Percentiles rank a stretch among this genome's conserved stretches.
phyloP scores from a whole-genome alignment of 1,140 invertebrate genomes.

The Camponotus pennsylvanicus region DNA sequence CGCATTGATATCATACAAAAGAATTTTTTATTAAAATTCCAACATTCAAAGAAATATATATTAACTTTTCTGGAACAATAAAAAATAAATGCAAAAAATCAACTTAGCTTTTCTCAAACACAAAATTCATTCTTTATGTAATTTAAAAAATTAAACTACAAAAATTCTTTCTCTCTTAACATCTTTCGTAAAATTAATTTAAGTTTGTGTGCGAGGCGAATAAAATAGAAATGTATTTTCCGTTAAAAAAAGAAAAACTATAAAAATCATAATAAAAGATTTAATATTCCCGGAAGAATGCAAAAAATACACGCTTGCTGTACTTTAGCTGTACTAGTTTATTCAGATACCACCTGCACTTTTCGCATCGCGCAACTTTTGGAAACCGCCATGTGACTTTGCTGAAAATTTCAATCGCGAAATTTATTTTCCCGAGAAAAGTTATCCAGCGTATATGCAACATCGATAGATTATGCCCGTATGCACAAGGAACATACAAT shows the following conservation, averaged over 20 bases:
- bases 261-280: conserved; percentile 10
- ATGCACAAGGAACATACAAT: conserved; percentile 56
- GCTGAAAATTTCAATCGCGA: conserved; percentile 35
- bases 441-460: conserved; percentile 39
- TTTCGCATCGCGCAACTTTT: not conserved
- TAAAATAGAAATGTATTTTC: not conserved
- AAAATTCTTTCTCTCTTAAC: not conserved
- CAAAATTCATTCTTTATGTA: not conserved
- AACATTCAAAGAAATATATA: not conserved
- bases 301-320: not conserved
- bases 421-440: conserved; percentile 58
- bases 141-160: not conserved
- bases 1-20: not conserved
- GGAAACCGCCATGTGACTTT: conserved; percentile 25
- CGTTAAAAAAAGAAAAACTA: not conserved
- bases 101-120: not conserved
- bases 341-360: conserved; percentile 45
- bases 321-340: not conserved
- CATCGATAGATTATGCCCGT: conserved; percentile 57
- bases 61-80: not conserved
- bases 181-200: conserved; percentile 4
- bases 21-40: conserved; percentile 11
- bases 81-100: not conserved
- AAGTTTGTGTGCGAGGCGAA: not conserved
- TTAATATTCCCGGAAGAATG: not conserved